Conservation (phyloP, 2,113 vertebrate genomes). For the Lota lota region DNA sequence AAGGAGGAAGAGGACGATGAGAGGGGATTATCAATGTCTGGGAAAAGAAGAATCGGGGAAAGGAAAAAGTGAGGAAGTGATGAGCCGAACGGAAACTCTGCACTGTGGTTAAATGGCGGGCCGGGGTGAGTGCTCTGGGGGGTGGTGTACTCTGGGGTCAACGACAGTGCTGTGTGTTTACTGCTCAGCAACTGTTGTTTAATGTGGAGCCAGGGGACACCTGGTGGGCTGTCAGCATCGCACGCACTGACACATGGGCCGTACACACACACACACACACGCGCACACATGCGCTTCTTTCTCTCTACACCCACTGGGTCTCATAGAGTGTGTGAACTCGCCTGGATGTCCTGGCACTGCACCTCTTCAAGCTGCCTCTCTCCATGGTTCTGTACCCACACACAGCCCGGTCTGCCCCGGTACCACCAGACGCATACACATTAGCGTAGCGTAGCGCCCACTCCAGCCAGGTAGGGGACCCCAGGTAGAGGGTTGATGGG, state of each 20-base stretch:
- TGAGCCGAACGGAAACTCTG: too few species aligned
- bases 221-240: conserved; percentile 65
- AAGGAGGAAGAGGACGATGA: too few species aligned
- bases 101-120: too few species aligned
- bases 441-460: conserved; percentile 18
- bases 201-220: conserved; percentile 66
- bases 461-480: conserved; percentile 41
- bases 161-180: conserved; percentile 61
- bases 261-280: background rate
- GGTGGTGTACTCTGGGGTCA: conserved; percentile 46
- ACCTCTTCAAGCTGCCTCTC: conserved; percentile 37
- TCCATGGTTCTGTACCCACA: conserved; percentile 68
- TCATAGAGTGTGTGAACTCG: background rate
- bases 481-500: conserved; percentile 26
- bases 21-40: too few species aligned
- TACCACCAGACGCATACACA: conserved; percentile 10
- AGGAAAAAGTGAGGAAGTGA: conserved; percentile 16
- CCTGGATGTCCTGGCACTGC: conserved; percentile 1
- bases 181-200: conserved; percentile 55
- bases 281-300: background rate
- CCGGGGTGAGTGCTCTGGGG: background rate
- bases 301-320: background rate
- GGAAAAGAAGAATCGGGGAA: conserved; percentile 8
- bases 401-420: too few species aligned
- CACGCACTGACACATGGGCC: background rate